phyloP scores from a whole-genome alignment of 1,140 invertebrate species.

The Drosophila neocordata region DNA sequence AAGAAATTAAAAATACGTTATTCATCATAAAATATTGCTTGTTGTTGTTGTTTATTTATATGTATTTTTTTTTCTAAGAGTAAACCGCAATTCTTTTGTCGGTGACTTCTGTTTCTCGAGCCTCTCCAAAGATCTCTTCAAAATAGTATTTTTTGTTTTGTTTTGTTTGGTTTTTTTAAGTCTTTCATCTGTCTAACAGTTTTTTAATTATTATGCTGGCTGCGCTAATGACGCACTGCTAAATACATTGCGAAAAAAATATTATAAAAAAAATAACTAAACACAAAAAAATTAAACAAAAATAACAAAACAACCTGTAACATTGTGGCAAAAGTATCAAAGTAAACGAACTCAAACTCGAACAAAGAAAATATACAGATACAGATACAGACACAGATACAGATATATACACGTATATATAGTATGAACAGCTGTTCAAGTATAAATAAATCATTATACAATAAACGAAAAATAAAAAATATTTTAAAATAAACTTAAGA shows the following conservation, averaged over 20 bases:
- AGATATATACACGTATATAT: conserved; percentile 19
- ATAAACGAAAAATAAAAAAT: conserved; percentile 24
- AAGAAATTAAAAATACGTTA: conserved; percentile 54
- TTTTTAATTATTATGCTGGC: conserved; percentile 72
- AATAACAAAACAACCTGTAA: conserved; percentile 56
- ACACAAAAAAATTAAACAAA: conserved; percentile 18
- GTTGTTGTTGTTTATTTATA: conserved; percentile 34
- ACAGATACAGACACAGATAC: conserved; percentile 10
- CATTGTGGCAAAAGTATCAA: conserved; percentile 44
- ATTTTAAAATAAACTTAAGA: conserved; percentile 2
- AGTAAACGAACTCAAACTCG: conserved; percentile 62
- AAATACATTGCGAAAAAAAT: conserved; percentile 55
- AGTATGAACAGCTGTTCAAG: conserved; percentile 57
- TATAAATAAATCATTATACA: conserved; percentile 56
- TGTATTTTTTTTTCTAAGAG: conserved; percentile 44
- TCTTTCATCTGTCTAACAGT: conserved; percentile 39
- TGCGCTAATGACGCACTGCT: conserved; percentile 53
- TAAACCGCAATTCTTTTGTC: conserved; percentile 68
- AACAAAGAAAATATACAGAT: conserved; percentile 34
- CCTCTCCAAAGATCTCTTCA: not conserved
- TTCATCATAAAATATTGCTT: conserved; percentile 37
- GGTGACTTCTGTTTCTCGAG: not conserved
- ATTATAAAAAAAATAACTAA: conserved; percentile 42
- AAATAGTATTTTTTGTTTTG: not conserved
- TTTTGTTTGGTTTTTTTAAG: conserved; percentile 1